Evolutionary conservation across 2,797 vertebrate genomes (phyloP), one percentile per base, ranked within the genome.

Genomic region (Cyprinodon diabolis): DNA sequence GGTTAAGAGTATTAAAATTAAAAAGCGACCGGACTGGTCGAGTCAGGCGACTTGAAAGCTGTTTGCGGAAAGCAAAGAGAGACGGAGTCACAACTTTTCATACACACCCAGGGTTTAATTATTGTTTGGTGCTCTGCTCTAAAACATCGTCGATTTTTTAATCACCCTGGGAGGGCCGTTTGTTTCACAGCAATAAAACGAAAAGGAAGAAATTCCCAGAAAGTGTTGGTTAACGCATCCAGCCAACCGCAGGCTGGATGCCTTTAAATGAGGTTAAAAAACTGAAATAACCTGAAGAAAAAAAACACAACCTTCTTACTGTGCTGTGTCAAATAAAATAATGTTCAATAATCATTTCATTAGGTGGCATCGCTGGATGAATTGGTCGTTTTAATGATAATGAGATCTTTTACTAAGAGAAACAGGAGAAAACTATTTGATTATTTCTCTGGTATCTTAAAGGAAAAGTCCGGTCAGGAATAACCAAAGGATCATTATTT

Each of bases 1-100:
- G 25, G 37, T 11, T 65, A 43, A 25, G 1, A 47, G 21, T 66
- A 15, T 45, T 70, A 14, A 35, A 73, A 78, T 72, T 43, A 66
- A 52, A 52, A 60, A 40, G 43, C 30, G 19, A 62, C 15, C 69
- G 66, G 21, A 47, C 4, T 11, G 10, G 45, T 23, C 57, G 4
- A 52, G 37, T 68, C 45, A 63, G 54, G 72, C 60, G 43, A 60
- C 77, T 52, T 68, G 12, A 63, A 43, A 25, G 37, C 19, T 19
- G 25, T 19, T 55, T 60, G 21, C 60, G 56, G 75, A 25, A 9
- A 66, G 63, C 15, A 60, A 71, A 68, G 30, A 62, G 15, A 58
- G 48, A 47, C 1, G 17, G 23, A 65, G n/a, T 21, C 10, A 25
- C 37, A 17, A 66, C 43, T 58, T 57, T 75, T 79, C 17, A 65